Base-by-base conservation (phyloP, 2,888 invertebrate species). In the Boloria selene region DNA sequence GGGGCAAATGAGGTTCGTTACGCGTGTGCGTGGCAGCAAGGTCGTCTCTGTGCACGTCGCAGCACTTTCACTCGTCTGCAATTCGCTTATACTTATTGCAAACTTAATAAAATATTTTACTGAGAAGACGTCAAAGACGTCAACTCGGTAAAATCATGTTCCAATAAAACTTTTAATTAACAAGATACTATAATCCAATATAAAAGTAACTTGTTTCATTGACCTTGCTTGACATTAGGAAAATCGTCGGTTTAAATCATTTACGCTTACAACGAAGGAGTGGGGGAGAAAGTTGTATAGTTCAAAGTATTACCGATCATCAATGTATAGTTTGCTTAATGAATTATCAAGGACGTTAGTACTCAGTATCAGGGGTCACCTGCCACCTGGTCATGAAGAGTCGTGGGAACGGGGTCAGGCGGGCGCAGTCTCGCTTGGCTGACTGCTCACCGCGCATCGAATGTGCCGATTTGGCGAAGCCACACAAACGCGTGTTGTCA, bases 361-460 rank as follows among this genome's bases (percentile, higher is more conserved):
- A 14, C 63, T 61, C 69, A 65, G 42, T 64, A 58, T 65, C 69
- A 62, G 78, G 82, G 84, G 85, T 86, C 87, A 84, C 72, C 79
- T 77, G 76, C 72, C 73, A 71, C 71, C 74, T 74, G 72, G 69
- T 70, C 72, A 64, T 68, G 73, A 68, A 69, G 74, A 70, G 72
- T 71, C 90, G 91, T 92, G 91, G 82, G 90, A 92, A 92, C 84
- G 85, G 77, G 90, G 91, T 88, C 88, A 90, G 76, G 86, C 88
- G 85, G 87, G 79, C 88, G 86, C 79, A 76, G 75, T 84, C 83
- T 75, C 89, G 90, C 89, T 79, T 84, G 83, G 86, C 70, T 82
- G 86, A 69, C 74, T 77, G 75, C 84, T 75, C 81, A 54, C 50
- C 66, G 66, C 65, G 58, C 69, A 69, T 72, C 72, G 69, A 70